phyloP scores from a whole-genome alignment of 1,140 invertebrate species.

The Drosophila kikkawai region DNA sequence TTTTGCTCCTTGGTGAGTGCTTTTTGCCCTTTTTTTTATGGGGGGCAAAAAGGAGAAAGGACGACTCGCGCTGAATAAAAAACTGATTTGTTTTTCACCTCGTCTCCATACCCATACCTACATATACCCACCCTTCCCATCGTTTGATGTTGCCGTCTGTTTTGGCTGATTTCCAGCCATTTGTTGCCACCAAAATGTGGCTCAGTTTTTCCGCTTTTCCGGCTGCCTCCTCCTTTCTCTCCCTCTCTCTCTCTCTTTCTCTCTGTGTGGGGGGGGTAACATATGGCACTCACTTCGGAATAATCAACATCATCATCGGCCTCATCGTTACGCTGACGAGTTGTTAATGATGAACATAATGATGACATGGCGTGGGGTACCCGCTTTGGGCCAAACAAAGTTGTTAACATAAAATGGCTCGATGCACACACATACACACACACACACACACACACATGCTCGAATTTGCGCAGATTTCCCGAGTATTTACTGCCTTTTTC shows the following conservation, averaged over 20 bases:
- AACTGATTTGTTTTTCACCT: constrained; percentile 60
- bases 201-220: constrained; percentile 15
- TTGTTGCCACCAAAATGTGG: constrained; percentile 56
- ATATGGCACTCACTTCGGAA: constrained; percentile 57
- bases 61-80: constrained; percentile 48
- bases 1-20: constrained; percentile 57
- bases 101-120: not conserved
- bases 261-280: constrained; percentile 11
- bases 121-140: not conserved
- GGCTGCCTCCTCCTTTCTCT: not conserved
- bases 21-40: constrained; percentile 49
- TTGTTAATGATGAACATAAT: constrained; percentile 64
- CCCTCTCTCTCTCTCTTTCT: not conserved
- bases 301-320: constrained; percentile 55
- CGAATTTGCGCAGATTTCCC: constrained; percentile 17
- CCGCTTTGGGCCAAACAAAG: constrained; percentile 63
- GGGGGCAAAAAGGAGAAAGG: not conserved
- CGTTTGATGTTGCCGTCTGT: constrained; percentile 38
- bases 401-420: constrained; percentile 66
- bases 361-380: constrained; percentile 24
- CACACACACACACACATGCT: constrained; percentile 1
- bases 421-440: constrained; percentile 28
- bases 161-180: constrained; percentile 55
- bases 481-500: not conserved
- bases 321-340: constrained; percentile 55